Percentiles rank a stretch among this genome's conserved stretches.
Conservation (phyloP, 2,888 invertebrate genomes). For the Gastrophysa polygoni region DNA sequence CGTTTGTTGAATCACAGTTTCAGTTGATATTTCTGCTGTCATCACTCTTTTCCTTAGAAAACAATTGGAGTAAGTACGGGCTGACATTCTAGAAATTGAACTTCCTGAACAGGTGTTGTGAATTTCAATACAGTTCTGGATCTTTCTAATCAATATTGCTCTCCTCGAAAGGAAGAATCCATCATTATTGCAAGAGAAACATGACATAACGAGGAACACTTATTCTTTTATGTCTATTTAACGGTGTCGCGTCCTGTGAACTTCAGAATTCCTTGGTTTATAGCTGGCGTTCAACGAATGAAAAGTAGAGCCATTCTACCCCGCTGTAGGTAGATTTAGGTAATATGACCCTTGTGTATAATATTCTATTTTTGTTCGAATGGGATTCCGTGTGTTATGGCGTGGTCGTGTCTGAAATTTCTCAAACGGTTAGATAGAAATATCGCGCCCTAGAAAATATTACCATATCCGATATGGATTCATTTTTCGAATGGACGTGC, state of each 20-base stretch:
- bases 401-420: conserved; percentile 43
- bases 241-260: conserved; percentile 27
- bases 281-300: conserved; percentile 30
- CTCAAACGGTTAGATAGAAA: conserved; percentile 25
- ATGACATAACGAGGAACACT: too few species aligned
- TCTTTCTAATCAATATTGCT: too few species aligned
- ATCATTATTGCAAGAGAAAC: too few species aligned
- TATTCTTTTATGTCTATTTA: conserved; percentile 25
- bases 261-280: conserved; percentile 26
- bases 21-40: too few species aligned
- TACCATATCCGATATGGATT: conserved; percentile 32
- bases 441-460: conserved; percentile 31
- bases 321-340: conserved; percentile 50
- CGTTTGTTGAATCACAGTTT: too few species aligned
- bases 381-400: conserved; percentile 49
- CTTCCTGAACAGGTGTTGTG: too few species aligned
- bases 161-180: too few species aligned
- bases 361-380: conserved; percentile 54
- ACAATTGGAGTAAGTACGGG: too few species aligned
- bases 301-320: conserved; percentile 32
- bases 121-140: too few species aligned
- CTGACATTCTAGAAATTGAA: too few species aligned
- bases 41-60: too few species aligned
- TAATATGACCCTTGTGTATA: conserved; percentile 51
- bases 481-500: conserved; percentile 31